Evolutionary conservation across 2,888 invertebrate genomes (phyloP).

Genomic region (Scaptodrosophila latifasciaeformis): DNA sequence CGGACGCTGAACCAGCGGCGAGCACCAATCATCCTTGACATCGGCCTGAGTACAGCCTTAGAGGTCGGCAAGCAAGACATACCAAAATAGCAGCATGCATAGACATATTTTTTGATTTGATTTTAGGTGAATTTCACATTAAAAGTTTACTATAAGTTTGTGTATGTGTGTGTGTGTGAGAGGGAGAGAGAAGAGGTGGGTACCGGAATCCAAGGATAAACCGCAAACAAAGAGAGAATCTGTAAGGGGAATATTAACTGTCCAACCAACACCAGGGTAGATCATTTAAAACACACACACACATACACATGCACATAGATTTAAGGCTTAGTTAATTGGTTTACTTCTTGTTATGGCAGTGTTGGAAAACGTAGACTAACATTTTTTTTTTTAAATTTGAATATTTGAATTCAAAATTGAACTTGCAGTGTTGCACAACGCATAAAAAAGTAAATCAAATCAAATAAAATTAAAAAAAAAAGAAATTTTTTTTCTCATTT

Average conservation of each 20-base stretch:
- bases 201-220: conserved; percentile 8
- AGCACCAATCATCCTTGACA: conserved; percentile 73
- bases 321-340: conserved; percentile 20
- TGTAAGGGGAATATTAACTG: too few relatives aligned
- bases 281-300: too few relatives aligned
- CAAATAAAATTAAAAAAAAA: too few relatives aligned
- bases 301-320: too few relatives aligned
- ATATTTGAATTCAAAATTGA: too few relatives aligned
- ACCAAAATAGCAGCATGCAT: conserved; percentile 6
- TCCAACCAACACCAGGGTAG: conserved; percentile 29
- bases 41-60: too few relatives aligned
- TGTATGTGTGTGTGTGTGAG: not conserved
- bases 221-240: conserved; percentile 52
- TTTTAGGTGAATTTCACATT: too few relatives aligned
- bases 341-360: conserved; percentile 33
- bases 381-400: too few relatives aligned
- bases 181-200: not conserved
- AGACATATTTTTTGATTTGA: not conserved
- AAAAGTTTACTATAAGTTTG: conserved; percentile 1
- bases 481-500: too few relatives aligned
- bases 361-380: too few relatives aligned
- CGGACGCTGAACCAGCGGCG: conserved; percentile 47
- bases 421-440: too few relatives aligned
- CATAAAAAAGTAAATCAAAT: too few relatives aligned
- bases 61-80: not conserved